These are phyloP conservation scores for Hirtodrosophila alboralis DNA, from an alignment of 2,888 invertebrate species.

Conservation along the genomic window DNA sequence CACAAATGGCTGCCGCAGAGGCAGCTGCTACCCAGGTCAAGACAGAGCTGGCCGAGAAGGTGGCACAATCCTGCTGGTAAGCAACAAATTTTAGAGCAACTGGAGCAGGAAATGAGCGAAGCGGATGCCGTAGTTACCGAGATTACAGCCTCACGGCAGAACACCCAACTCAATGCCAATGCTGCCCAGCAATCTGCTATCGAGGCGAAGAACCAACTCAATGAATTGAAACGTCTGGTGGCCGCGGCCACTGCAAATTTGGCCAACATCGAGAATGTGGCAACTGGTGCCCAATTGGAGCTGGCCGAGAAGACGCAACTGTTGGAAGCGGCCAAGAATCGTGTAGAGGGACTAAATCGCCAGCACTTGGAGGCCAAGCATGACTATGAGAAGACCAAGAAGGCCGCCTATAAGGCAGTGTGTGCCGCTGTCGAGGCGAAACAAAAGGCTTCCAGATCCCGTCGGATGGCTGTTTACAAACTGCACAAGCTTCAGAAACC, in stretches of 20 bases:
- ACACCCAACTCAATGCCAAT: constrained; percentile 87
- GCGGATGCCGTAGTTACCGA: constrained; percentile 87
- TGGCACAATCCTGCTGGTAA: constrained; percentile 89
- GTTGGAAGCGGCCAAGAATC: constrained; percentile 88
- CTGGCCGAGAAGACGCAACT: constrained; percentile 88
- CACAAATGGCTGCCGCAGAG: constrained; percentile 90
- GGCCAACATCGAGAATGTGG: constrained; percentile 87
- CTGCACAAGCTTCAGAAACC: constrained; percentile 1
- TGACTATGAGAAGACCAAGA: constrained; percentile 88
- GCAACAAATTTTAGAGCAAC: constrained; percentile 88
- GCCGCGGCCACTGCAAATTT: constrained; percentile 86
- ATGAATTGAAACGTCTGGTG: constrained; percentile 84
- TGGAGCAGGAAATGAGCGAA: constrained; percentile 88
- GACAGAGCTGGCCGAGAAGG: constrained; percentile 89
- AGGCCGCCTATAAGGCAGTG: constrained; percentile 88
- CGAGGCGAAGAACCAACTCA: constrained; percentile 86
- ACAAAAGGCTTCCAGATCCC: constrained; percentile 80
- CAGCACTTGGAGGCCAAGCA: constrained; percentile 87
- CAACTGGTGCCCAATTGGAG: constrained; percentile 87
- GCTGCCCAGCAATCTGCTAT: constrained; percentile 87
- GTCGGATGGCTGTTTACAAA: constrained; percentile 26
- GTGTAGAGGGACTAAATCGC: constrained; percentile 87
- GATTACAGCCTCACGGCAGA: constrained; percentile 87
- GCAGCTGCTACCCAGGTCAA: constrained; percentile 90
- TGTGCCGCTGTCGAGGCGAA: constrained; percentile 89